phyloP scores from a whole-genome alignment of 2,888 invertebrate genomes.

The Drosophila rellima region DNA sequence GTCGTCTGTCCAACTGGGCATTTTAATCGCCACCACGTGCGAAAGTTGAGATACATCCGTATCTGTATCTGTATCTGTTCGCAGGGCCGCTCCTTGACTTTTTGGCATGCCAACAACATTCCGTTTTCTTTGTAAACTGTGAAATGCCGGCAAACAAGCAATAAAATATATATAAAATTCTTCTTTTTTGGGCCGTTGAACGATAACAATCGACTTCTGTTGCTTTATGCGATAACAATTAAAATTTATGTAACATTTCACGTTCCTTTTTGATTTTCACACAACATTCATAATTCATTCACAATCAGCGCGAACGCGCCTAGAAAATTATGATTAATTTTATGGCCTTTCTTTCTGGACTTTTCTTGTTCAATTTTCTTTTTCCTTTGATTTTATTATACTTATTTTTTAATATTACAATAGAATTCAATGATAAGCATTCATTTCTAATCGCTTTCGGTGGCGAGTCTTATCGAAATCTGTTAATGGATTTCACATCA shows the following conservation, averaged over 20 bases:
- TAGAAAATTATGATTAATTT: slow-evolving; percentile 4
- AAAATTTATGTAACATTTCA: slow-evolving; percentile 21
- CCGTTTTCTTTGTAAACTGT: neutral
- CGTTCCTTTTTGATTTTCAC: slow-evolving; percentile 14
- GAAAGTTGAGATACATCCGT: slow-evolving; percentile 19
- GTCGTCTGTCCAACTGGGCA: slow-evolving; percentile 6
- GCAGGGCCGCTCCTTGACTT: slow-evolving; percentile 33
- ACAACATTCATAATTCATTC: slow-evolving; percentile 11
- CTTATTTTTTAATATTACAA: neutral
- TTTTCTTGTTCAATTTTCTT: neutral
- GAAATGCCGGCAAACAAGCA: slow-evolving; percentile 3
- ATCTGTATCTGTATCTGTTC: too few relatives aligned
- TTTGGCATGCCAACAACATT: slow-evolving; percentile 41
- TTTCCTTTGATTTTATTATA: neutral
- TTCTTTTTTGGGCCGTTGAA: slow-evolving; percentile 28
- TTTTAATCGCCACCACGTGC: slow-evolving; percentile 42
- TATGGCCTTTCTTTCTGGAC: neutral
- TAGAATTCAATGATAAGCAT: neutral
- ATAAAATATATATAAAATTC: slow-evolving; percentile 7
- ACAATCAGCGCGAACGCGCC: slow-evolving; percentile 10
- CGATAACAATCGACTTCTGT: slow-evolving; percentile 31
- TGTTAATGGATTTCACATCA: slow-evolving; percentile 27
- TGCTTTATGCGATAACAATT: slow-evolving; percentile 18
- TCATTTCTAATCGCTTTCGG: slow-evolving; percentile 19
- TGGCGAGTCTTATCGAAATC: slow-evolving; percentile 22